phyloP scores from a whole-genome alignment of 2,888 invertebrate genomes.

The Elmis aenea region DNA sequence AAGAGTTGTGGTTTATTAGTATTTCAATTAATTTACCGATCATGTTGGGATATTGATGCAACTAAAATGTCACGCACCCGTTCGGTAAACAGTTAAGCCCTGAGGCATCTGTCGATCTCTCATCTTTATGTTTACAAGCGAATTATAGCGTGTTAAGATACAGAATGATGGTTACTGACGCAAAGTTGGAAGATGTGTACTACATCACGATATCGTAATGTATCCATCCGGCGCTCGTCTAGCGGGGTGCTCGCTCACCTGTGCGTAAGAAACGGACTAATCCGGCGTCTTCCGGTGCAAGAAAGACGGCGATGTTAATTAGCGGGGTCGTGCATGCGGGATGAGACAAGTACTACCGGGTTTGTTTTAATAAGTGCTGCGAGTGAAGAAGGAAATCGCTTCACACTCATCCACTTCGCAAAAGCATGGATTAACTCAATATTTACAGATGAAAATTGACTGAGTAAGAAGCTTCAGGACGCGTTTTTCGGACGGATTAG shows the following conservation, averaged over 20 bases:
- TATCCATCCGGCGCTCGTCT: constrained; percentile 14
- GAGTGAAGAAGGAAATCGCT: constrained; percentile 38
- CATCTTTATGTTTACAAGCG: constrained; percentile 34
- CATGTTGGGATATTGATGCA: no score
- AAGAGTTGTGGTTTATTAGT: no score
- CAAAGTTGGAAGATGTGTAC: constrained; percentile 25
- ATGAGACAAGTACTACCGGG: constrained; percentile 33
- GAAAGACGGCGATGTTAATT: constrained; percentile 33
- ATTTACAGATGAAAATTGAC: constrained; percentile 50
- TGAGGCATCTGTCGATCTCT: constrained; percentile 23
- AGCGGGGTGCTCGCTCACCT: constrained; percentile 17
- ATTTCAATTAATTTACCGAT: no score
- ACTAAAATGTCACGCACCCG: constrained; percentile 15
- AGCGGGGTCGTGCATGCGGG: constrained; percentile 39
- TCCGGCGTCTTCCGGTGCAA: constrained; percentile 7
- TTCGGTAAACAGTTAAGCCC: constrained; percentile 15
- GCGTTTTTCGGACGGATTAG: constrained; percentile 35
- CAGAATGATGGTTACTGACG: constrained; percentile 25
- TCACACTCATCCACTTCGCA: constrained; percentile 30
- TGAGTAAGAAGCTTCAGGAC: constrained; percentile 27
- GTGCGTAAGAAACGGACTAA: constrained; percentile 9
- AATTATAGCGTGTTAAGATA: constrained; percentile 30
- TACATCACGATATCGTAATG: constrained; percentile 24
- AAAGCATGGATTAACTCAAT: constrained; percentile 44
- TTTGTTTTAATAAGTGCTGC: constrained; percentile 45